Evolutionary conservation across 1,140 invertebrate genomes (phyloP).

Genomic region (Pollicipes pollicipes): DNA sequence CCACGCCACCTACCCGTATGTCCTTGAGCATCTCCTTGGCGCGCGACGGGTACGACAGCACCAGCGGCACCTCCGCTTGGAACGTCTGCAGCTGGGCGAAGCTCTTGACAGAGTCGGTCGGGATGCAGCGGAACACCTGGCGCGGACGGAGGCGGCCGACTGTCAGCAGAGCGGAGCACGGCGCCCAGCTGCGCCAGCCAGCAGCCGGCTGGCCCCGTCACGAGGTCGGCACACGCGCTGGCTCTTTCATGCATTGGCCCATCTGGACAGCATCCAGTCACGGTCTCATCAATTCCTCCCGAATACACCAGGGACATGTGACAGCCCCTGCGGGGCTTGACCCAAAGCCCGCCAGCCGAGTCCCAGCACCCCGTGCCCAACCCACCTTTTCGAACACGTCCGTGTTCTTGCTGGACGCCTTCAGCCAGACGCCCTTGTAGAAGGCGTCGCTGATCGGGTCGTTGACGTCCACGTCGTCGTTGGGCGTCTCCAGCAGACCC

Average conservation of each 20-base stretch:
- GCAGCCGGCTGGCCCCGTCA: no score
- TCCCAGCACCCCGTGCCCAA: no score
- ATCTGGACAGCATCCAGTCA: no score
- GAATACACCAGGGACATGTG: no score
- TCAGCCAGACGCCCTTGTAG: constrained; percentile 61
- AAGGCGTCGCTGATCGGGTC: constrained; percentile 59
- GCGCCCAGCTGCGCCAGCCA: no score
- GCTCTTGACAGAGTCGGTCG: constrained; percentile 52
- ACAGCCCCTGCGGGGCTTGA: no score
- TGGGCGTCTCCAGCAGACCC: constrained; percentile 32
- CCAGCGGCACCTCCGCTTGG: constrained; percentile 25
- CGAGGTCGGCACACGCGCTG: no score
- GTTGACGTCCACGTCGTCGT: constrained; percentile 35
- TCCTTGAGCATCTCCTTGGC: neutral
- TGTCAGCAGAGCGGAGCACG: no score
- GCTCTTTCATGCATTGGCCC: no score
- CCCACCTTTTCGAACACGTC: constrained; percentile 65
- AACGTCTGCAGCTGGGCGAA: constrained; percentile 55
- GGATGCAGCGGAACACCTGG: constrained; percentile 61
- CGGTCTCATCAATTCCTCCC: no score
- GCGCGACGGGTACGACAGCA: neutral
- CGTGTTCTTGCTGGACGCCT: constrained; percentile 57
- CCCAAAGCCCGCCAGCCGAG: no score
- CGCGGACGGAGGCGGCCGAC: no score
- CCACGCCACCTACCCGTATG: constrained; percentile 7